Percentiles rank a stretch among this genome's conserved stretches.
phyloP scores from a whole-genome alignment of 2,113 vertebrate genomes.

The Glaucidium brasilianum region DNA sequence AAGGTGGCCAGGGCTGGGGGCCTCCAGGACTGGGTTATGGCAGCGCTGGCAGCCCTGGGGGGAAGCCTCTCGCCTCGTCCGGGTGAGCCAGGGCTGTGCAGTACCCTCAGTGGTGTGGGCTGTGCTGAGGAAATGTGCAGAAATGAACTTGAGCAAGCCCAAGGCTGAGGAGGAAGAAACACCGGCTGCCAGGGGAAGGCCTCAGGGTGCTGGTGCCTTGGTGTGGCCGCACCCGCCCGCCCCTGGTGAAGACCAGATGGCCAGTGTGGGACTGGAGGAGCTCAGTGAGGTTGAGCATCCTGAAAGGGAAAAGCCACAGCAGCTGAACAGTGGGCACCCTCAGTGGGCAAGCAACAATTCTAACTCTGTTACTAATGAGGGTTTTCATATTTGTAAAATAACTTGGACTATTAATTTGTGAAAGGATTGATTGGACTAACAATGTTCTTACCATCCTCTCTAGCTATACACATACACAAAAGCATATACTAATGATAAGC shows the following conservation, averaged over 20 bases:
- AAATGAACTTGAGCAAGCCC: not conserved
- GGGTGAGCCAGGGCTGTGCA: not conserved
- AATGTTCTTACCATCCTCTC: not conserved
- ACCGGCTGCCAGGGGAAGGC: not conserved
- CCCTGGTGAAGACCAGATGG: not conserved
- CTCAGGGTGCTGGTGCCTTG: too few species aligned
- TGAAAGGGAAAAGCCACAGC: not conserved
- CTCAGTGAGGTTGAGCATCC: not conserved
- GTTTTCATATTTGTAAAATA: not conserved
- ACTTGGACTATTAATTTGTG: not conserved
- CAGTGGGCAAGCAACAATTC: fast-evolving
- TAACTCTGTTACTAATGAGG: not conserved
- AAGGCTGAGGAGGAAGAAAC: not conserved
- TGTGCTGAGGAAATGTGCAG: not conserved
- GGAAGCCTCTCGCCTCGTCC: fast-evolving
- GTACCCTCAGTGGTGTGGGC: fast-evolving
- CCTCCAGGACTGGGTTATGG: not conserved
- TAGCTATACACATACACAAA: not conserved
- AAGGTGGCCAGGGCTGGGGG: not conserved
- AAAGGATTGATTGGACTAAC: not conserved
- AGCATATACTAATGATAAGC: not conserved
- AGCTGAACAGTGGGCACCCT: not conserved
- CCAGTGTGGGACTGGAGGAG: not conserved
- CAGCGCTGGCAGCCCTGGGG: fast-evolving
- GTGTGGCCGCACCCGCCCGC: fast-evolving